These are phyloP conservation scores for Dolomedes plantarius DNA, from an alignment of 2,888 invertebrate genomes.

Conservation along the genomic window DNA sequence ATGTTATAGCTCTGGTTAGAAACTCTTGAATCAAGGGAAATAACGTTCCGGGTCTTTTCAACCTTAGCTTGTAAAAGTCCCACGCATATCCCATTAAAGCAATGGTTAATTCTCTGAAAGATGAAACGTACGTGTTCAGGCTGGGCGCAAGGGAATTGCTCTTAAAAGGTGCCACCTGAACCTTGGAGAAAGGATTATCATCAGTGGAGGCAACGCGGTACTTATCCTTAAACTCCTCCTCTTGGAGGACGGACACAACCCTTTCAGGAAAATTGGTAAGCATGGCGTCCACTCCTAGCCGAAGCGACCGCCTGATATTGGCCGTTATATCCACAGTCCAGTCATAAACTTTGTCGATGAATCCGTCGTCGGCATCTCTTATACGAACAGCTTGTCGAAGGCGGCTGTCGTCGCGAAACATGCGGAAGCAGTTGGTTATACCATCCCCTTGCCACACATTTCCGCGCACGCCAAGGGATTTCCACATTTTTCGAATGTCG, in stretches of 20 bases:
- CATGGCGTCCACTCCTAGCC: slow-evolving; percentile 72
- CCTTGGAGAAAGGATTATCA: slow-evolving; percentile 72
- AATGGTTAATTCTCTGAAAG: slow-evolving; percentile 54
- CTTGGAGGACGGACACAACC: slow-evolving; percentile 67
- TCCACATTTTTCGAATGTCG: slow-evolving; percentile 72
- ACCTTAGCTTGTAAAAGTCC: slow-evolving; percentile 65
- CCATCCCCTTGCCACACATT: slow-evolving; percentile 74
- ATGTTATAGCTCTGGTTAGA: slow-evolving; percentile 29
- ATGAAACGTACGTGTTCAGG: slow-evolving; percentile 19
- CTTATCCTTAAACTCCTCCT: slow-evolving; percentile 69
- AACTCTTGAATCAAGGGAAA: slow-evolving; percentile 56
- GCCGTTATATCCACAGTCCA: slow-evolving; percentile 74
- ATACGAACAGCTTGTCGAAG: slow-evolving; percentile 70
- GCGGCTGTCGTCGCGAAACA: slow-evolving; percentile 72
- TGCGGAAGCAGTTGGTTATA: slow-evolving; percentile 72
- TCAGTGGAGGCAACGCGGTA: slow-evolving; percentile 72
- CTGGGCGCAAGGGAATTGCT: background rate
- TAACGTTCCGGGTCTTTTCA: slow-evolving; percentile 51
- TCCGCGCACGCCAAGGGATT: slow-evolving; percentile 51
- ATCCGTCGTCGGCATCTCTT: slow-evolving; percentile 67
- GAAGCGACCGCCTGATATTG: slow-evolving; percentile 39
- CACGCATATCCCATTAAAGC: slow-evolving; percentile 63
- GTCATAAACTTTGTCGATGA: slow-evolving; percentile 73
- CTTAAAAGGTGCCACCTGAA: slow-evolving; percentile 27
- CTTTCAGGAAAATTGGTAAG: slow-evolving; percentile 73